These are phyloP conservation scores for Epinephelus awoara DNA, from an alignment of 2,797 vertebrate species.

Conservation along the genomic window DNA sequence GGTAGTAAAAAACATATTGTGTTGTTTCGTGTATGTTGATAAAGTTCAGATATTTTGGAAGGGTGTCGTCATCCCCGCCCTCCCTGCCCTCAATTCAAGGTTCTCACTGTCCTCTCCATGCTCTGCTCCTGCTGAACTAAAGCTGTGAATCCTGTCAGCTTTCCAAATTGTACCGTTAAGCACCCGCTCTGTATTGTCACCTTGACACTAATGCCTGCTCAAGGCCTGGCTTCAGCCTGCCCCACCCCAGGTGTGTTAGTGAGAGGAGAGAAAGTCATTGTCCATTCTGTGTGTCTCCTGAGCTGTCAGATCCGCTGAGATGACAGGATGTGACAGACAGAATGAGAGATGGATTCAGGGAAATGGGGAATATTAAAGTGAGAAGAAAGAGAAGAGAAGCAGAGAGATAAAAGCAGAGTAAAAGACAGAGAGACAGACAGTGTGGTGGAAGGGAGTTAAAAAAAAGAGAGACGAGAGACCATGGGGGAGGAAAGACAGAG, in stretches of 20 bases:
- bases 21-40: constrained; percentile 4
- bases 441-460: background rate
- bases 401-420: constrained; percentile 52
- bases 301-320: constrained; percentile 81
- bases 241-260: constrained; percentile 42
- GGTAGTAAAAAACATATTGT: constrained; percentile 6
- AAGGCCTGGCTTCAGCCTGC: constrained; percentile 58
- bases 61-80: background rate
- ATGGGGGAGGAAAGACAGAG: constrained; percentile 32
- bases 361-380: constrained; percentile 48
- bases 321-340: constrained; percentile 65
- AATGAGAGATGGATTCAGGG: constrained; percentile 45
- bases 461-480: constrained; percentile 45
- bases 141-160: constrained; percentile 82
- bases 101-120: constrained; percentile 54
- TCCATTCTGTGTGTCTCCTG: constrained; percentile 71
- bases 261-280: constrained; percentile 35
- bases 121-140: constrained; percentile 85
- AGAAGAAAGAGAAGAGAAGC: constrained; percentile 28
- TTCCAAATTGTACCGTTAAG: constrained; percentile 66
- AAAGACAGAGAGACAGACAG: constrained; percentile 37
- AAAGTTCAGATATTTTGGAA: constrained; percentile 8
- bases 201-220: constrained; percentile 63
- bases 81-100: background rate
- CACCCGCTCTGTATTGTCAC: constrained; percentile 41